These are phyloP conservation scores for Auanema sp. DNA, from an alignment of 2,888 invertebrate species.

Conservation along the genomic window DNA sequence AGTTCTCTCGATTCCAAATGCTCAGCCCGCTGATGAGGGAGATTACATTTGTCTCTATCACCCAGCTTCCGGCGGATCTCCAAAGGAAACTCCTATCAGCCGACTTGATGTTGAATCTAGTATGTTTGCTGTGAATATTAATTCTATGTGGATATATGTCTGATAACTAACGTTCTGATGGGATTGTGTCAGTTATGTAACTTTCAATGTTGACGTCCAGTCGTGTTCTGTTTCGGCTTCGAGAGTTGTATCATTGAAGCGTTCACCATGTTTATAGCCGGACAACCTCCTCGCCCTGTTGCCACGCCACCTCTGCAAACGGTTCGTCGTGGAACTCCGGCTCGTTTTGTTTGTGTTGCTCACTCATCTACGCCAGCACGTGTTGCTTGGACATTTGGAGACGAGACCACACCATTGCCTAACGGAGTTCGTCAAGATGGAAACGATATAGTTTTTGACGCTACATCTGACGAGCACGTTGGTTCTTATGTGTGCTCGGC, in stretches of 20 bases:
- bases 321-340: conserved; percentile 53
- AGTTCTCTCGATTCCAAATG: conserved; percentile 37
- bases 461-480: conserved; percentile 44
- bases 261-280: conserved; percentile 31
- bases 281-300: conserved; percentile 55
- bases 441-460: conserved; percentile 52
- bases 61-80: conserved; percentile 14
- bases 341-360: conserved; percentile 59
- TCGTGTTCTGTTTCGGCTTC: background rate
- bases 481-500: conserved; percentile 60
- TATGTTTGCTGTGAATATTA: conserved; percentile 21
- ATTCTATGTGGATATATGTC: background rate
- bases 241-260: conserved; percentile 14
- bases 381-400: conserved; percentile 51
- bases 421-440: conserved; percentile 51
- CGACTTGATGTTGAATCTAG: conserved; percentile 35
- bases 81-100: conserved; percentile 14
- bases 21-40: conserved; percentile 39
- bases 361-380: conserved; percentile 53
- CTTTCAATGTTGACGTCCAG: background rate
- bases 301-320: conserved; percentile 56
- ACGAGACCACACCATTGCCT: conserved; percentile 45
- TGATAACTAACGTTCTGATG: background rate
- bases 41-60: conserved; percentile 41
- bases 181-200: background rate